Evolutionary conservation across 2,797 vertebrate species (phyloP).

Genomic region (Spinus pinus): DNA sequence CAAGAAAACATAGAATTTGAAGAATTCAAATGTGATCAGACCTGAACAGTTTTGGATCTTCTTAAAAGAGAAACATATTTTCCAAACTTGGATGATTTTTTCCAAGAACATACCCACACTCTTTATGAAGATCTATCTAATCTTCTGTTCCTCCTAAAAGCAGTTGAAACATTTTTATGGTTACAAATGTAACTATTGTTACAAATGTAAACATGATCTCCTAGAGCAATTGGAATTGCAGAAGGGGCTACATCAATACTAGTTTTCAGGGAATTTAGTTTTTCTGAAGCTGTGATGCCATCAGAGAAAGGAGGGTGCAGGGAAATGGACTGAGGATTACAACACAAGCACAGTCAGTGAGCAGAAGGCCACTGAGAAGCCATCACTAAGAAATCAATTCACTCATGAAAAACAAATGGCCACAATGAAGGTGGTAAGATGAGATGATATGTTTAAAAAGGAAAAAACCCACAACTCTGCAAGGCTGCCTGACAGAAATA

Average conservation of each 20-base stretch:
- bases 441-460: background rate
- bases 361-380: background rate
- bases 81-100: background rate
- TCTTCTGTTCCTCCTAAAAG: background rate
- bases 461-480: background rate
- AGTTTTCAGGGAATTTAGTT: background rate
- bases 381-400: background rate
- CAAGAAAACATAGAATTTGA: background rate
- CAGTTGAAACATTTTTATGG: background rate
- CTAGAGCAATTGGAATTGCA: fast-evolving
- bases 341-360: background rate
- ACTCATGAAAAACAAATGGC: background rate
- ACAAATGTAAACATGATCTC: background rate
- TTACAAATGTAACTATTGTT: background rate
- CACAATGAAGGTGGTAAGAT: background rate
- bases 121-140: background rate
- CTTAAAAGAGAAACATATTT: background rate
- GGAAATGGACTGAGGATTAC: background rate
- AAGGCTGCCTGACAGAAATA: background rate
- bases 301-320: background rate
- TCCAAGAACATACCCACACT: background rate
- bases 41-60: background rate
- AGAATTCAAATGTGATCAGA: background rate
- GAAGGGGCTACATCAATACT: background rate
- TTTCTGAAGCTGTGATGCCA: background rate